Evolutionary conservation across 2,888 invertebrate genomes (phyloP).

Genomic region (Hymenopus coronatus): DNA sequence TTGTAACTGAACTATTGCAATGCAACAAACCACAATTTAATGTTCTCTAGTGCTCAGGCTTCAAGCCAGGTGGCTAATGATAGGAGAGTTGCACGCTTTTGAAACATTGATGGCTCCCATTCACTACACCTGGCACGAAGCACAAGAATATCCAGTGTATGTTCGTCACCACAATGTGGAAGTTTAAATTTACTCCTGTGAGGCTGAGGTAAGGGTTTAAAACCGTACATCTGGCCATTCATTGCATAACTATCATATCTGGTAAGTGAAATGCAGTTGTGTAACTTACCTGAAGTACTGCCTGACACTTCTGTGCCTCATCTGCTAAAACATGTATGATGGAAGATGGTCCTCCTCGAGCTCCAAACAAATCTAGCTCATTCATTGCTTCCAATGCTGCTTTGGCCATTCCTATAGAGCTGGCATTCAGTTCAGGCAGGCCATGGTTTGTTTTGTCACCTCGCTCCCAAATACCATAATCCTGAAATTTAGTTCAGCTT

Average conservation of each 20-base stretch:
- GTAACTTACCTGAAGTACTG: slow-evolving; percentile 71
- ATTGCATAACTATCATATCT: neutral
- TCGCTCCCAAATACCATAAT: slow-evolving; percentile 99
- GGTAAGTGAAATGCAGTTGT: neutral
- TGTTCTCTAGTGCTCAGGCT: too few relatives aligned
- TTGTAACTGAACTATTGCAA: too few relatives aligned
- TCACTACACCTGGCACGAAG: too few relatives aligned
- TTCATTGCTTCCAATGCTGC: slow-evolving; percentile 98
- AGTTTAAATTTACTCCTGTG: too few relatives aligned
- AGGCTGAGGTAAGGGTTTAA: too few relatives aligned
- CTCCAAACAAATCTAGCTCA: slow-evolving; percentile 96
- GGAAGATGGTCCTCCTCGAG: slow-evolving; percentile 92
- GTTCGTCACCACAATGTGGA: too few relatives aligned
- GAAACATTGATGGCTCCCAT: too few relatives aligned
- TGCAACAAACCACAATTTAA: too few relatives aligned
- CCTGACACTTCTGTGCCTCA: slow-evolving; percentile 98
- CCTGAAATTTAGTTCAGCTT: slow-evolving; percentile 48
- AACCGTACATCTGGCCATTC: too few relatives aligned
- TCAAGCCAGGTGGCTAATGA: too few relatives aligned
- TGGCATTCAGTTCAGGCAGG: slow-evolving; percentile 95
- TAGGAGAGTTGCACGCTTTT: too few relatives aligned
- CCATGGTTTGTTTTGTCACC: slow-evolving; percentile 99
- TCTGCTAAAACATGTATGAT: slow-evolving; percentile 97
- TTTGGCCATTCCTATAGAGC: slow-evolving; percentile 99
- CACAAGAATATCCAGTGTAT: too few relatives aligned